Percentiles rank a stretch among this genome's conserved stretches.
These are phyloP conservation scores for Mamestra configurata DNA, from an alignment of 1,140 invertebrate genomes.

Conservation along the genomic window DNA sequence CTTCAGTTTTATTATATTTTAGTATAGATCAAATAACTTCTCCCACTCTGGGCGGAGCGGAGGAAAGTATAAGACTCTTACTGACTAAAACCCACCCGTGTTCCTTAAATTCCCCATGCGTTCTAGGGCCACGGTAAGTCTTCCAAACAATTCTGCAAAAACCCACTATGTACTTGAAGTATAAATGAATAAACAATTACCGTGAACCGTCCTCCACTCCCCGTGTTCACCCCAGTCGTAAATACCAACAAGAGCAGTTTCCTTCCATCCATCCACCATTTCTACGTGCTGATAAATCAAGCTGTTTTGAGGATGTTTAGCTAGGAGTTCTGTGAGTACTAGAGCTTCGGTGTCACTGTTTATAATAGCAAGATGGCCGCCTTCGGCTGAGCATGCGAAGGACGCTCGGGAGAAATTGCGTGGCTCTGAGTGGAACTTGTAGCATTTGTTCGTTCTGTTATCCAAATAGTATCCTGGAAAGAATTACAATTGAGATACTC, in stretches of 20 bases:
- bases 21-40: no score
- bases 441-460: slow-evolving; percentile 57
- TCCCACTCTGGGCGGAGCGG: no score
- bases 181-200: slow-evolving; percentile 53
- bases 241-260: slow-evolving; percentile 69
- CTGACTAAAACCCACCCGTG: no score
- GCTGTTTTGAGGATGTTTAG: slow-evolving; percentile 44
- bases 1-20: no score
- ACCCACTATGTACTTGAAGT: no score
- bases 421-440: slow-evolving; percentile 66
- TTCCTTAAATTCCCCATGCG: no score
- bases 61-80: no score
- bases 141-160: no score
- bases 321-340: slow-evolving; percentile 48
- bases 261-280: slow-evolving; percentile 36
- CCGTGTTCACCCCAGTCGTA: slow-evolving; percentile 69
- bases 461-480: slow-evolving; percentile 59
- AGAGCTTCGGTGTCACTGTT: slow-evolving; percentile 65
- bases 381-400: slow-evolving; percentile 67
- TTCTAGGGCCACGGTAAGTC: no score
- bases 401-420: slow-evolving; percentile 61
- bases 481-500: no score
- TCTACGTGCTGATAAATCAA: slow-evolving; percentile 19
- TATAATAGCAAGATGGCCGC: slow-evolving; percentile 69
- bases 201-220: slow-evolving; percentile 69